Conservation (phyloP, 2,888 invertebrate genomes). For the Fragum sueziense region DNA sequence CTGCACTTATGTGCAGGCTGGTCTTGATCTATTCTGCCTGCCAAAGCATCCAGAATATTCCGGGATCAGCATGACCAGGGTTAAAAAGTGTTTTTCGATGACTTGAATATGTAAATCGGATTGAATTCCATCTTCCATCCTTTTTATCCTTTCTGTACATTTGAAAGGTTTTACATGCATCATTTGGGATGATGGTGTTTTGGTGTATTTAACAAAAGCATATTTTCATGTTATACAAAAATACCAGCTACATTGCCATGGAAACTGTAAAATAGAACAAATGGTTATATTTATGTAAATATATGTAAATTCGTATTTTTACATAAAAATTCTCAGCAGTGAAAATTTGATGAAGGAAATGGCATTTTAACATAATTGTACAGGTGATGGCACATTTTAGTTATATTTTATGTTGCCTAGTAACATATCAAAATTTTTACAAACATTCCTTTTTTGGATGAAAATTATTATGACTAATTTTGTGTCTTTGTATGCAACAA, state of each 20-base stretch:
- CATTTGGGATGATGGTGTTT: too few relatives aligned
- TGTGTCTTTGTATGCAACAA: conserved; percentile 17
- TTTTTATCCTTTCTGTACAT: too few relatives aligned
- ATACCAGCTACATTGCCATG: background rate
- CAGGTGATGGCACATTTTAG: conserved; percentile 18
- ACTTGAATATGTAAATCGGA: too few relatives aligned
- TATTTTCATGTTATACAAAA: too few relatives aligned
- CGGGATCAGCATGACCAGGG: too few relatives aligned
- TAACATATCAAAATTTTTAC: background rate
- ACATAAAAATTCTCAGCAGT: conserved; percentile 22
- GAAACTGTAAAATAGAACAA: background rate
- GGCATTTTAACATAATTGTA: conserved; percentile 8
- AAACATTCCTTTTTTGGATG: conserved; percentile 14
- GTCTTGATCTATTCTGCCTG: too few relatives aligned
- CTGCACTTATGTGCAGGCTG: too few relatives aligned
- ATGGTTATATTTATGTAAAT: background rate
- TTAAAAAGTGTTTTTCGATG: too few relatives aligned
- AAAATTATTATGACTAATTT: conserved; percentile 13
- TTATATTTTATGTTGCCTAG: conserved; percentile 3
- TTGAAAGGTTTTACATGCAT: too few relatives aligned
- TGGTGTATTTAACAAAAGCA: too few relatives aligned
- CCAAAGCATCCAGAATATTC: too few relatives aligned
- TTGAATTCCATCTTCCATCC: too few relatives aligned
- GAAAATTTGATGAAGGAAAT: conserved; percentile 20
- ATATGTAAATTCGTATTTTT: conserved; percentile 8